Evolutionary conservation across 2,888 invertebrate genomes (phyloP).

Genomic region (Eupeodes luniger): DNA sequence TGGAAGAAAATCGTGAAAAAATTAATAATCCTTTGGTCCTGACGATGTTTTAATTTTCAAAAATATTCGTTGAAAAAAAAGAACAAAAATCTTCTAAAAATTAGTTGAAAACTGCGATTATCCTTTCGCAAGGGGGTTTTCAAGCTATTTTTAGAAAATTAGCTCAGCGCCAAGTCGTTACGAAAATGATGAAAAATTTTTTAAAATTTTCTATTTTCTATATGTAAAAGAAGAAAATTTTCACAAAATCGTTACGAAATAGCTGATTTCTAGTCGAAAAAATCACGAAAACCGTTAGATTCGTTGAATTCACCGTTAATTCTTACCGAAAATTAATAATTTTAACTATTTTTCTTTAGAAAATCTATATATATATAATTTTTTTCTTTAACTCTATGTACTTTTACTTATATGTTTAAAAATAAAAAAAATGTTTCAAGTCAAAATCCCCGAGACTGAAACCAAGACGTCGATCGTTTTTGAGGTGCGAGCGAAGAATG

Average conservation of each 20-base stretch:
- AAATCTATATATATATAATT: slow-evolving; percentile 34
- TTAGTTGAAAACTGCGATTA: slow-evolving; percentile 59
- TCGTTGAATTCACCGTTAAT: slow-evolving; percentile 60
- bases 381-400: slow-evolving; percentile 75
- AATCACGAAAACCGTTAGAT: slow-evolving; percentile 68
- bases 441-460: slow-evolving; percentile 85
- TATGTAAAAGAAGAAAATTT: slow-evolving; percentile 77
- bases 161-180: slow-evolving; percentile 80
- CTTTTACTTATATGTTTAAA: slow-evolving; percentile 80
- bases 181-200: slow-evolving; percentile 51
- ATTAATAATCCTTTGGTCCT: slow-evolving; percentile 54
- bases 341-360: slow-evolving; percentile 79
- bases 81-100: slow-evolving; percentile 25
- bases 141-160: slow-evolving; percentile 83
- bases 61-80: neutral
- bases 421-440: slow-evolving; percentile 82
- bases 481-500: slow-evolving; percentile 95
- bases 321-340: slow-evolving; percentile 73
- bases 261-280: slow-evolving; percentile 76
- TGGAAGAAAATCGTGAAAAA: slow-evolving; percentile 68
- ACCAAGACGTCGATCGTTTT: slow-evolving; percentile 97
- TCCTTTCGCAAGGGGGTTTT: slow-evolving; percentile 71
- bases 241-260: slow-evolving; percentile 81
- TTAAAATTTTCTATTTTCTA: slow-evolving; percentile 75
- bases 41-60: slow-evolving; percentile 16